phyloP scores from a whole-genome alignment of 2,797 vertebrate species.

The Perodicticus potto region DNA sequence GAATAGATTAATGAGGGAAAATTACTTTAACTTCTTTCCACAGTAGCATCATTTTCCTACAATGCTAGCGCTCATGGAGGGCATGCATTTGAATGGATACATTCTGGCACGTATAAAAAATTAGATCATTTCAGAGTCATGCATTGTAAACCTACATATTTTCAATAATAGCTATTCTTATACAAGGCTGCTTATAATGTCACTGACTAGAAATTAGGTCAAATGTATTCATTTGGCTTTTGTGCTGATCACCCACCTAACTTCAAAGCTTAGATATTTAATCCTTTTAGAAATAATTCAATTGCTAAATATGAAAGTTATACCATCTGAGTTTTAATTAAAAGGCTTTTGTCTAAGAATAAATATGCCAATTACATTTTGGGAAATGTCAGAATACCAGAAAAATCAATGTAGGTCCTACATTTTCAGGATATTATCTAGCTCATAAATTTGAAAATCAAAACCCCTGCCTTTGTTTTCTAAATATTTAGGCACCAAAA shows the following conservation, averaged over 20 bases:
- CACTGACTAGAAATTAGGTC: conserved; percentile 63
- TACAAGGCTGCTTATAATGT: conserved; percentile 12
- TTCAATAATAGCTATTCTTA: neutral
- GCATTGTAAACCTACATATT: neutral
- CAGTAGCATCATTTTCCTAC: too few relatives aligned
- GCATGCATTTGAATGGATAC: rapidly evolving
- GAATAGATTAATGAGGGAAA: neutral
- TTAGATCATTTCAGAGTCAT: neutral
- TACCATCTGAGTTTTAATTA: conserved; percentile 20
- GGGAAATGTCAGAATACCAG: conserved; percentile 62
- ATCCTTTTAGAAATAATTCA: conserved; percentile 81
- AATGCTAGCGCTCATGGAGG: neutral
- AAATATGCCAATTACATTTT: conserved; percentile 60
- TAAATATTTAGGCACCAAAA: neutral
- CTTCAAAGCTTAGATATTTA: conserved; percentile 79
- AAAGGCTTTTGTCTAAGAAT: conserved; percentile 79
- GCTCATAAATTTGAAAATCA: conserved; percentile 14
- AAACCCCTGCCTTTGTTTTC: neutral
- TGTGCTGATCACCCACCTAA: conserved; percentile 68
- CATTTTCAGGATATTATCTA: conserved; percentile 58
- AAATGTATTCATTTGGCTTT: conserved; percentile 61
- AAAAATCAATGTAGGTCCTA: conserved; percentile 60
- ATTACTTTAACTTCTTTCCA: neutral
- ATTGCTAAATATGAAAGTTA: conserved; percentile 27
- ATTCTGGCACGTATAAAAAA: neutral